Evolutionary conservation across 1,140 invertebrate species (phyloP).

Genomic region (Pissodes strobi): DNA sequence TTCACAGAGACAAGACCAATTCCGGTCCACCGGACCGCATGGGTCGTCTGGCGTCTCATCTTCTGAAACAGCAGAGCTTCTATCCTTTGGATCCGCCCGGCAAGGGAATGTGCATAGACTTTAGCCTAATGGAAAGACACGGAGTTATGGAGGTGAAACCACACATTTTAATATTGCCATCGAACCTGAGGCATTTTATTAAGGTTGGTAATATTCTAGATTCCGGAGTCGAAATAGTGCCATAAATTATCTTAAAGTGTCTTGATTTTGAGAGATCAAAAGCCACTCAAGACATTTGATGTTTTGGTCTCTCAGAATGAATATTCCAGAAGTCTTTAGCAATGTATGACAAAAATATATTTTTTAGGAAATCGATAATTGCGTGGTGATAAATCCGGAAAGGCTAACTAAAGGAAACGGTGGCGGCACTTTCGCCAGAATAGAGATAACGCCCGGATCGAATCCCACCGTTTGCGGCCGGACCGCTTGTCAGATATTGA

Average conservation of each 20-base stretch:
- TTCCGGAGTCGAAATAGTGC: not conserved
- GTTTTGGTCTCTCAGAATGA: no score
- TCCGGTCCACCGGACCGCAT: slow-evolving; percentile 65
- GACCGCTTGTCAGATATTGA: slow-evolving; percentile 40
- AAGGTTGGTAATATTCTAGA: slow-evolving; percentile 69
- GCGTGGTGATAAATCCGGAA: slow-evolving; percentile 84
- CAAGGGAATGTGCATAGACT: slow-evolving; percentile 70
- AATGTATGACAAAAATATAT: slow-evolving; percentile 19
- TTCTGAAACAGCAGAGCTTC: slow-evolving; percentile 77
- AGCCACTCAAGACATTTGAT: not conserved
- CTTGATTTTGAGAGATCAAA: not conserved
- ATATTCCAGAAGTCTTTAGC: not conserved
- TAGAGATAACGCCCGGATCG: slow-evolving; percentile 47
- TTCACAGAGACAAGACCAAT: slow-evolving; percentile 37
- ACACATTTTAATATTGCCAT: slow-evolving; percentile 83
- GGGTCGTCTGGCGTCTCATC: slow-evolving; percentile 71
- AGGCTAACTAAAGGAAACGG: slow-evolving; percentile 71
- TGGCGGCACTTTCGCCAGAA: slow-evolving; percentile 63
- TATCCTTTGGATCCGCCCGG: slow-evolving; percentile 81
- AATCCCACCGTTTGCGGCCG: slow-evolving; percentile 27
- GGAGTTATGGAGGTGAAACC: slow-evolving; percentile 71
- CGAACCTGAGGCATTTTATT: slow-evolving; percentile 80
- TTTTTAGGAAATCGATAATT: slow-evolving; percentile 71
- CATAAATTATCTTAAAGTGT: not conserved
- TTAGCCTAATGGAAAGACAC: slow-evolving; percentile 68